Conservation (phyloP, 2,113 vertebrate species). For the Hiodon alosoides region DNA sequence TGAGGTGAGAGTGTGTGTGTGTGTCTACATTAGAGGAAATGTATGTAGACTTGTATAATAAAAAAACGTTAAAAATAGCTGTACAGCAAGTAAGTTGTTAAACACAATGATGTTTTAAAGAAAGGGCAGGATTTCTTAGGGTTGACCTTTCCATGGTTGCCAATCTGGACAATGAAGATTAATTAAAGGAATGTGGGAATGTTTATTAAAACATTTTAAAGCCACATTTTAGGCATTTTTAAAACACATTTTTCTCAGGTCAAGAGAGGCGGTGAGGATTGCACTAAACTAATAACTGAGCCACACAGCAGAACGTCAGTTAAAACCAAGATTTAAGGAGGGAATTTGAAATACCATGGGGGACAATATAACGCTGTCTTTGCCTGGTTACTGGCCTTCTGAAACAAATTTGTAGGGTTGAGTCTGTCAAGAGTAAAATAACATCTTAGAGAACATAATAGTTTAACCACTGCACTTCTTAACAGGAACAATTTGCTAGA, state of each 20-base stretch:
- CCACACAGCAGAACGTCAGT: conserved; percentile 29
- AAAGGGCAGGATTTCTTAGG: background rate
- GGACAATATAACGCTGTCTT: conserved; percentile 21
- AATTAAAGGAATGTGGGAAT: background rate
- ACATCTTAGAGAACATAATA: conserved; percentile 14
- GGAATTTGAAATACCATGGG: conserved; percentile 11
- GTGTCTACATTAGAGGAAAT: background rate
- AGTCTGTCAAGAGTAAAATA: conserved; percentile 14
- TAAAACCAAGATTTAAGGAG: conserved; percentile 20
- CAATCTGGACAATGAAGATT: background rate
- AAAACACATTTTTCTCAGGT: conserved; percentile 1
- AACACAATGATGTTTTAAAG: background rate
- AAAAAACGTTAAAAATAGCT: background rate
- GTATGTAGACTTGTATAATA: background rate
- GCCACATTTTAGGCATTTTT: background rate
- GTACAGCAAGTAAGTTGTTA: background rate
- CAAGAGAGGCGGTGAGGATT: conserved; percentile 4
- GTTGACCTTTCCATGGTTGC: background rate
- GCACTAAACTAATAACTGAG: conserved; percentile 22
- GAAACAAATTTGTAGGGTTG: conserved; percentile 18
- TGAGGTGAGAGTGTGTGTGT: background rate
- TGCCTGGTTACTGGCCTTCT: conserved; percentile 22
- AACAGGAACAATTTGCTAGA: too few relatives aligned
- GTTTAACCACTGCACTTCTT: background rate
- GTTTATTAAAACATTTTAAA: background rate